A percentile compares a stretch with the other conserved stretches of the same genome.
These are phyloP conservation scores for Meles meles DNA, from an alignment of 2,113 vertebrate genomes.

Conservation along the genomic window DNA sequence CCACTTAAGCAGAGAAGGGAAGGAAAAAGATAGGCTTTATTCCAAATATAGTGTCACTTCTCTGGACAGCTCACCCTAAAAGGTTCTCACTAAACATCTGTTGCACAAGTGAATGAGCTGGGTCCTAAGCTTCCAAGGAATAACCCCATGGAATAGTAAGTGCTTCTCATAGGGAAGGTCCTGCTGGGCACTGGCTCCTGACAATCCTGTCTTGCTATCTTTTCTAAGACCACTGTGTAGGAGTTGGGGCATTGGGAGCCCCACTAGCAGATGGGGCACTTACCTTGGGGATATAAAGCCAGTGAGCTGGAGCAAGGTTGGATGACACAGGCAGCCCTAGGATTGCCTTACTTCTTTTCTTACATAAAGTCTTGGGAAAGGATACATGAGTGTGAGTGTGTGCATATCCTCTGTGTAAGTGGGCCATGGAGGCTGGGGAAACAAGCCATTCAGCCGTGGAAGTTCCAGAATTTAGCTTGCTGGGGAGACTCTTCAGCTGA, in stretches of 20 bases:
- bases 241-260: background rate
- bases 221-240: background rate
- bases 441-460: background rate
- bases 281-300: background rate
- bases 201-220: background rate
- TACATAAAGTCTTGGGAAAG: background rate
- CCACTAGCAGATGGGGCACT: background rate
- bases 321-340: background rate
- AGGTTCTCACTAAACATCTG: background rate
- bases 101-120: background rate
- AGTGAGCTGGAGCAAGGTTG: background rate
- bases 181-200: background rate
- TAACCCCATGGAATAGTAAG: background rate
- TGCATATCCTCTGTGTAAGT: background rate
- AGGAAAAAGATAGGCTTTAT: conserved; percentile 12
- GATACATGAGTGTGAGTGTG: background rate
- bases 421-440: background rate
- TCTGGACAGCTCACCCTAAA: background rate
- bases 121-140: background rate
- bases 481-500: background rate
- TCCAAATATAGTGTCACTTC: background rate
- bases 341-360: conserved; percentile 36
- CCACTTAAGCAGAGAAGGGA: background rate
- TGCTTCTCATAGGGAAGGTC: background rate
- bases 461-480: conserved; percentile 8